These are phyloP conservation scores for Pelochelys cantorii DNA, from an alignment of 2,797 vertebrate species.

Conservation along the genomic window DNA sequence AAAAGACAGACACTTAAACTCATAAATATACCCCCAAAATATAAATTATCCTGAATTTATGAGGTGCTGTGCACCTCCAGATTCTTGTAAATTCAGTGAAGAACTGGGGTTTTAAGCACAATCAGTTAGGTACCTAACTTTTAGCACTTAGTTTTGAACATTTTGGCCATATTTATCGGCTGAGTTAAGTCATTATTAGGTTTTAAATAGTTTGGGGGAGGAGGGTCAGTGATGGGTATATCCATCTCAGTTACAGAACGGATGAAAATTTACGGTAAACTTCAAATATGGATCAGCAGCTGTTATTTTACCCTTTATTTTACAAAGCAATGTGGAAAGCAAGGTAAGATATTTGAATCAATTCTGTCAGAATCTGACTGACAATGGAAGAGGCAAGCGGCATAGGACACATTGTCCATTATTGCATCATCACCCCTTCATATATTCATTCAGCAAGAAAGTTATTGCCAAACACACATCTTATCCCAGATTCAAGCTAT, in stretches of 20 bases:
- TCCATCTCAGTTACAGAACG: not conserved
- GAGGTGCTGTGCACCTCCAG: not conserved
- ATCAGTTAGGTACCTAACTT: not conserved
- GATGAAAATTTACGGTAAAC: not conserved
- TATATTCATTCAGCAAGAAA: not conserved
- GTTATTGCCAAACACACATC: not conserved
- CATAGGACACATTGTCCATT: not conserved
- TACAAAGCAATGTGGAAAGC: slow-evolving; percentile 16
- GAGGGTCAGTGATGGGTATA: not conserved
- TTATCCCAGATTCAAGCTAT: slow-evolving; percentile 1
- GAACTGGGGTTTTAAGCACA: not conserved
- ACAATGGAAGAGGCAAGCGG: not conserved
- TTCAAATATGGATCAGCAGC: not conserved
- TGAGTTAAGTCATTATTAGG: not conserved
- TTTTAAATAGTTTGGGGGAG: not conserved
- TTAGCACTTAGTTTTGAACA: not conserved
- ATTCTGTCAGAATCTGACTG: slow-evolving; percentile 14
- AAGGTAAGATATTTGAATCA: slow-evolving; percentile 42
- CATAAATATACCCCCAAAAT: not conserved
- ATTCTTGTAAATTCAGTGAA: not conserved
- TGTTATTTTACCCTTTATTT: slow-evolving; percentile 13
- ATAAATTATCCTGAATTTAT: not conserved
- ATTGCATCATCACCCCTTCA: not conserved
- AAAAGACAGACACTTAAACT: not conserved
- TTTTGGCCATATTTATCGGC: not conserved